Evolutionary conservation across 2,113 vertebrate species (phyloP), one percentile per base, ranked within the genome.

Genomic region (Tenrec ecaudatus): DNA sequence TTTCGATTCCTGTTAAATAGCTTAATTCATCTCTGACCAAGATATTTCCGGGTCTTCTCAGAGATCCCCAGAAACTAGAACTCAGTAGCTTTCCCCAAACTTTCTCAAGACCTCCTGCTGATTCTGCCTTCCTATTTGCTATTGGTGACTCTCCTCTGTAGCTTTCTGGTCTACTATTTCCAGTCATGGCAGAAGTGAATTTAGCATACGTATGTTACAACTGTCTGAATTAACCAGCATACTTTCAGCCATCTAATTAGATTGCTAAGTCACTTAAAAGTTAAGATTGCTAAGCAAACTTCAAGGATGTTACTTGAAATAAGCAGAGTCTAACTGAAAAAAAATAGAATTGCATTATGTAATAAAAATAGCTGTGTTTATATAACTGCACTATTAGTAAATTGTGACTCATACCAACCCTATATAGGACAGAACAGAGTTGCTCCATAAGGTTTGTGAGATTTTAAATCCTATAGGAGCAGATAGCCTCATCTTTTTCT

Each of bases 151-250:
- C n/a, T 69, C 57, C 12, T 16, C 25, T 1, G 6, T 68, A 23
- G 33, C 53, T 82, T 17, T 10, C 57, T 31, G 3, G 14, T 40
- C 57, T 53, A 2, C 47, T 47, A 60, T 7, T 66, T 83, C 71
- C 53, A 10, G 15, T 20, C 69, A 64, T 58, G 6, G 22, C 19
- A 62, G 58, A 78, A 23, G 4, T 71, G 20, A 90, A 57, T 2
- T 57, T 68, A 38, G 22, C 12, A 80, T 9, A 23, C 3, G 31
- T 66, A 40, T 3, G 78, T 68, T 88, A 47, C 12, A 79, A 78
- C n/a, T 60, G 25, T 94, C 43, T 88, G 25, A 76, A 68, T 84
- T 33, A 94, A 23, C 31, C 86, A 92, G 31, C 92, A 82, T 38
- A 73, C 43, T 75, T 90, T 62, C 25, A 94, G 40, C 40, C 53